A percentile compares a stretch with the other conserved stretches of the same genome.
These are phyloP conservation scores for Trichogramma evanescens DNA, from an alignment of 2,888 invertebrate species.

Conservation along the genomic window DNA sequence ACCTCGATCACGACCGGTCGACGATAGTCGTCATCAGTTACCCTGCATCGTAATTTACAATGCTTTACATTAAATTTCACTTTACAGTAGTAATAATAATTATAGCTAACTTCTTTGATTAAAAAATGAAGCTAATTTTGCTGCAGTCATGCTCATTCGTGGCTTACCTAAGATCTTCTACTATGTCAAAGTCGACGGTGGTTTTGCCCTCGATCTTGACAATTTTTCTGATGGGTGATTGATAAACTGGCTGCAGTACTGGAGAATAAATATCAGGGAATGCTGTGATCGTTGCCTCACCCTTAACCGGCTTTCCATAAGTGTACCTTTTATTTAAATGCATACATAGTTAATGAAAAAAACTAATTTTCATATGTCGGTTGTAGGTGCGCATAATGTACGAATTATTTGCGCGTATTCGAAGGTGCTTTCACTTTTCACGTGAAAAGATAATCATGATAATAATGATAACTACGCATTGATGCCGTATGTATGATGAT, in stretches of 20 bases:
- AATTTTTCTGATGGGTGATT: conserved; percentile 52
- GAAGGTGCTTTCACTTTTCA: too few relatives aligned
- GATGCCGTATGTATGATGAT: too few relatives aligned
- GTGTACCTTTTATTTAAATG: conserved; percentile 57
- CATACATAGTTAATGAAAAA: conserved; percentile 4
- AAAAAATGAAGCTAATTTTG: too few relatives aligned
- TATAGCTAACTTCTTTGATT: too few relatives aligned
- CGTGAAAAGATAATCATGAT: too few relatives aligned
- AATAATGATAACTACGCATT: too few relatives aligned
- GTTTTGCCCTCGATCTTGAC: conserved; percentile 68
- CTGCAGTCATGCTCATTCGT: not conserved
- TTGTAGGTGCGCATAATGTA: not conserved
- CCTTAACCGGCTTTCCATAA: conserved; percentile 79
- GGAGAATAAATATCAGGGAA: conserved; percentile 77
- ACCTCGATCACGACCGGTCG: conserved; percentile 79
- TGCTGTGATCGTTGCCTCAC: conserved; percentile 76
- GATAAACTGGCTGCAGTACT: conserved; percentile 71
- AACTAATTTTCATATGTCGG: not conserved
- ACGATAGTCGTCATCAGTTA: conserved; percentile 76
- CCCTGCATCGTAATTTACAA: conserved; percentile 42
- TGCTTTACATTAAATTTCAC: not conserved
- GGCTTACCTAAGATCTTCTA: conserved; percentile 55
- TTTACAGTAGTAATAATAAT: not conserved
- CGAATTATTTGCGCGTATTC: not conserved
- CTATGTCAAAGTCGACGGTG: conserved; percentile 70